Conservation (phyloP, 2,797 vertebrate species). For the Acanthiza pusilla region DNA sequence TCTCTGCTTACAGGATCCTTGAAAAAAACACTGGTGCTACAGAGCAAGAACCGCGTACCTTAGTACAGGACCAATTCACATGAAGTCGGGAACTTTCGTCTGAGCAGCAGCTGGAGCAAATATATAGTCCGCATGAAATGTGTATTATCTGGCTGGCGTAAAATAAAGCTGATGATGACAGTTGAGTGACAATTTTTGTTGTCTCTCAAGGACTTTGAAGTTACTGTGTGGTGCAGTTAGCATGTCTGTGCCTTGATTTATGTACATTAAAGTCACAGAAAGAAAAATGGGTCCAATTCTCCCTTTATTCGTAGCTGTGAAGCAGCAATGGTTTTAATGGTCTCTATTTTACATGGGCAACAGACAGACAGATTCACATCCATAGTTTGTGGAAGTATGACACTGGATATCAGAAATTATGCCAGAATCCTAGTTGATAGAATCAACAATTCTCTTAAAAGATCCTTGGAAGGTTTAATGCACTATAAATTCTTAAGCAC, state of each 20-base stretch:
- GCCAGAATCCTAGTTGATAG: background rate
- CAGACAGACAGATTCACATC: background rate
- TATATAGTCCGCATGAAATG: slow-evolving; percentile 65
- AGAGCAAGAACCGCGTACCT: slow-evolving; percentile 58
- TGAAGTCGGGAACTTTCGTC: slow-evolving; percentile 2
- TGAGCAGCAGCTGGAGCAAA: slow-evolving; percentile 9
- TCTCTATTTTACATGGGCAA: background rate
- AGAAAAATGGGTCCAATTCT: background rate
- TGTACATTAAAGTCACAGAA: slow-evolving; percentile 22
- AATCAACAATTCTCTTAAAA: background rate
- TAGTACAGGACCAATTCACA: slow-evolving; percentile 16
- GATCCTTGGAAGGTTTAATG: background rate
- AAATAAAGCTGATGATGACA: slow-evolving; percentile 66
- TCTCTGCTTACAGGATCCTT: slow-evolving; percentile 70
- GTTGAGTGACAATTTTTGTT: background rate
- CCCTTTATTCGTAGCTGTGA: background rate
- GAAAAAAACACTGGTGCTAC: slow-evolving; percentile 45
- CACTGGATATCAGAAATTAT: background rate
- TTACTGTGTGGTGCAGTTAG: background rate
- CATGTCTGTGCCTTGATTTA: slow-evolving; percentile 26
- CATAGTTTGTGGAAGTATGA: background rate
- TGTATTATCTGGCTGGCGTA: slow-evolving; percentile 38
- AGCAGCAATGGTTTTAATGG: background rate
- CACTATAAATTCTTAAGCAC: background rate
- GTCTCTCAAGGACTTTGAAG: background rate